Percentiles rank a stretch among this genome's conserved stretches.
Evolutionary conservation across 2,797 vertebrate genomes (phyloP).

Genomic region (Intellagama lesueurii): DNA sequence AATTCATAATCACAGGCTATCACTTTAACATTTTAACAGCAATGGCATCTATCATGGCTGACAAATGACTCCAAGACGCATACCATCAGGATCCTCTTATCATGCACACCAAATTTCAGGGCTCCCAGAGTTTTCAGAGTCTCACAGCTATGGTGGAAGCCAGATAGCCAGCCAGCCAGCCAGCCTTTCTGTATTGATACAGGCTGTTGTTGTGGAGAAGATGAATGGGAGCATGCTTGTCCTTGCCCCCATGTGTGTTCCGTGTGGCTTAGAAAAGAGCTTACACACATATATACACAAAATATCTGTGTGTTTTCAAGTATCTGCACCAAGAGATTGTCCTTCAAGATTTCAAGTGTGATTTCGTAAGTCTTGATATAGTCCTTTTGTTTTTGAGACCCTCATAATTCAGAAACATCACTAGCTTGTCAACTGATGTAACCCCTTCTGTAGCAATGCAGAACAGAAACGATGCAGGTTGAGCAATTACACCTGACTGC

Average conservation of each 20-base stretch:
- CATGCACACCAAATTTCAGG: no score
- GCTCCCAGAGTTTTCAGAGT: neutral
- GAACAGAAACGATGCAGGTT: neutral
- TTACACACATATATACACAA: neutral
- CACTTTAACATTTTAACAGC: neutral
- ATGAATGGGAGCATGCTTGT: no score
- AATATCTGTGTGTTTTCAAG: constrained; percentile 14
- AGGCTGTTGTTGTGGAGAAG: no score
- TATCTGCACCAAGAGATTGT: neutral
- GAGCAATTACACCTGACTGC: neutral
- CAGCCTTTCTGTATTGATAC: neutral
- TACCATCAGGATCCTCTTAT: no score
- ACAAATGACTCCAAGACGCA: no score
- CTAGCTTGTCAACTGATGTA: neutral
- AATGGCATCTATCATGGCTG: neutral
- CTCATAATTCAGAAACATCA: neutral
- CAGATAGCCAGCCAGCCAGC: neutral
- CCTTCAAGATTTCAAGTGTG: neutral
- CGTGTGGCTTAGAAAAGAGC: neutral
- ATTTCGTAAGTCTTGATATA: neutral
- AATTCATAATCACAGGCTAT: no score
- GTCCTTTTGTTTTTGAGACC: fast-evolving
- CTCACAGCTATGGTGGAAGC: neutral
- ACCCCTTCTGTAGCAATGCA: neutral
- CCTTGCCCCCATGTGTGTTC: no score